Evolutionary conservation across 2,888 invertebrate genomes (phyloP), one percentile per base, ranked within the genome.

Genomic region (Physocephala rufipes): DNA sequence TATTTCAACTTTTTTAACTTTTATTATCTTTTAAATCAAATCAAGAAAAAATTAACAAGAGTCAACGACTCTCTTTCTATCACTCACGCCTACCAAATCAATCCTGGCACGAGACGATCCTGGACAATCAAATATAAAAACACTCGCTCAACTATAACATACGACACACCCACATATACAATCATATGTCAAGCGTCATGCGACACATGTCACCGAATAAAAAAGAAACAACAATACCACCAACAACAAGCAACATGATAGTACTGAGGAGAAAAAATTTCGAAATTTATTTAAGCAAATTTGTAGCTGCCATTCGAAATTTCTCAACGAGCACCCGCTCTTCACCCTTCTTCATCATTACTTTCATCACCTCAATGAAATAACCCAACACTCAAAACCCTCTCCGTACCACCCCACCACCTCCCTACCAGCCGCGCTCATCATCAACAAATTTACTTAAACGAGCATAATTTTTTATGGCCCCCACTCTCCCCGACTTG

Each of bases 201-300:
- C 26, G 58, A 24, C 58, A 58, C 28, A 16, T 58, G 63, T 36
- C 47, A 63, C 63, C 21, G 24, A 66, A 53, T 36, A 53, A 55
- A 36, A 24, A n/a, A n/a, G n/a, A n/a, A n/a, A n/a, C n/a, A n/a
- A n/a, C n/a, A n/a, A 55, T 24, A 43, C n/a, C n/a, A 36, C 5
- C 21, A 26, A 68, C 61, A 59, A 68, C 15, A 51, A 47, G 19
- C 36, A 9, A 36, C 24, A 15, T 16, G 9, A 19, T 12, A 21
- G 19, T 3, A 26, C 26, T 58, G 58, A 55, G n/a, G n/a, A n/a
- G n/a, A n/a, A n/a, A 36, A 51, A 30, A 30, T 21, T 16, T 36
- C 15, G 16, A 59, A 68, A 68, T 68, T 68, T 62, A 68, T 68
- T 68, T 68, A 49, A 19, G 28, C 68, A 19, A 61, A 68, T 68